These are phyloP conservation scores for Mellivora capensis DNA, from an alignment of 2,113 vertebrate species.

Conservation along the genomic window DNA sequence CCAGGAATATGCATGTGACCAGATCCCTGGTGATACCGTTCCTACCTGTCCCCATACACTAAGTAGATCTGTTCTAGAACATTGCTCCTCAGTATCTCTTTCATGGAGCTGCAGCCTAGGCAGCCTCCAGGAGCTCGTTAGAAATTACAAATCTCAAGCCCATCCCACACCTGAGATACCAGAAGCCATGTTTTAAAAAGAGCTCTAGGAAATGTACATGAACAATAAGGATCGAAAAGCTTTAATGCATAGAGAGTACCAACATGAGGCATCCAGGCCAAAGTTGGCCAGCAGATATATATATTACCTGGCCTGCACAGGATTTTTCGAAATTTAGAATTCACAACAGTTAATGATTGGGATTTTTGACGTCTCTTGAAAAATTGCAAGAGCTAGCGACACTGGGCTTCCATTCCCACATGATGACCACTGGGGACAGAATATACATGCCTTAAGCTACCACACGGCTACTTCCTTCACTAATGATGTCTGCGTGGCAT, in stretches of 20 bases:
- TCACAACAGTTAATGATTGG: background rate
- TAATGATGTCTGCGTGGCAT: fast-evolving
- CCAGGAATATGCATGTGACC: background rate
- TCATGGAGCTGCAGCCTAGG: background rate
- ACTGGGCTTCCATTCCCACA: background rate
- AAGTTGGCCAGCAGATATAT: background rate
- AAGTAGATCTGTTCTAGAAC: background rate
- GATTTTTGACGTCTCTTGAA: background rate
- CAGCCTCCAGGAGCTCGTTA: background rate
- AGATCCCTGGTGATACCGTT: background rate
- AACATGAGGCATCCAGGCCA: background rate
- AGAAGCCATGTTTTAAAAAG: background rate
- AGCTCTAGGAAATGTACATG: background rate
- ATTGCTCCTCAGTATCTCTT: background rate
- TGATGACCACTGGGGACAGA: background rate
- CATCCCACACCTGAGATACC: background rate
- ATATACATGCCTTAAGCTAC: background rate
- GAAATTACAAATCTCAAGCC: background rate
- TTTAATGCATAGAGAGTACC: background rate
- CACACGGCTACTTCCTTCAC: fast-evolving
- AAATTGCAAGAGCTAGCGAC: background rate
- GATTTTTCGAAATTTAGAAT: background rate
- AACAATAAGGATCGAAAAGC: background rate
- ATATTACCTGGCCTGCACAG: background rate
- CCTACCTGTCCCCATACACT: background rate